Percentiles rank a stretch among this genome's conserved stretches.
Conservation (phyloP, 2,888 invertebrate genomes). For the Slavum lentiscoides region DNA sequence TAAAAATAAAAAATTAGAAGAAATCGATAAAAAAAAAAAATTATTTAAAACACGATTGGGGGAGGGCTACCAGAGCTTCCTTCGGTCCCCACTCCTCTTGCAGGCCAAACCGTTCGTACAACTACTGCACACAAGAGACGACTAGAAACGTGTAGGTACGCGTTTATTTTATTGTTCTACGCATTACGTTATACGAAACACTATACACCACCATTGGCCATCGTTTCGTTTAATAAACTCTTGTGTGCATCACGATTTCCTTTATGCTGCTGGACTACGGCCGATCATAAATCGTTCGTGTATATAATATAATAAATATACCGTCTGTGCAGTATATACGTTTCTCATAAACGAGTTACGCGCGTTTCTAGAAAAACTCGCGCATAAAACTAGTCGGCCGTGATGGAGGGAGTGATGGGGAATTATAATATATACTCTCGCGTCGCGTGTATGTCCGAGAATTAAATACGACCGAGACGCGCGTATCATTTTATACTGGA, state of each 20-base stretch:
- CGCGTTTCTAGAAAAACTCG: not conserved
- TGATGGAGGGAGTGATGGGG: too few species aligned
- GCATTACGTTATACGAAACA: not conserved
- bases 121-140: not conserved
- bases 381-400: not conserved
- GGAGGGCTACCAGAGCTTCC: too few species aligned
- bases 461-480: not conserved
- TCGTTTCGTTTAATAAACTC: slow-evolving; percentile 4
- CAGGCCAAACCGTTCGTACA: not conserved
- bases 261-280: slow-evolving; percentile 4
- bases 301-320: too few species aligned
- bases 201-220: not conserved
- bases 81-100: not conserved
- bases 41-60: not conserved
- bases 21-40: too few species aligned
- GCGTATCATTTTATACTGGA: not conserved
- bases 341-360: slow-evolving; percentile 15
- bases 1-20: too few species aligned
- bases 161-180: slow-evolving; percentile 10
- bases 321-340: not conserved
- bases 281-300: slow-evolving; percentile 26
- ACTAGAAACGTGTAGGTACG: not conserved
- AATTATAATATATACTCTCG: too few species aligned
- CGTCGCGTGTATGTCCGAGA: too few species aligned
- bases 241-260: slow-evolving; percentile 25